Conservation (phyloP, 1,140 invertebrate species). For the Drepana arcuata region DNA sequence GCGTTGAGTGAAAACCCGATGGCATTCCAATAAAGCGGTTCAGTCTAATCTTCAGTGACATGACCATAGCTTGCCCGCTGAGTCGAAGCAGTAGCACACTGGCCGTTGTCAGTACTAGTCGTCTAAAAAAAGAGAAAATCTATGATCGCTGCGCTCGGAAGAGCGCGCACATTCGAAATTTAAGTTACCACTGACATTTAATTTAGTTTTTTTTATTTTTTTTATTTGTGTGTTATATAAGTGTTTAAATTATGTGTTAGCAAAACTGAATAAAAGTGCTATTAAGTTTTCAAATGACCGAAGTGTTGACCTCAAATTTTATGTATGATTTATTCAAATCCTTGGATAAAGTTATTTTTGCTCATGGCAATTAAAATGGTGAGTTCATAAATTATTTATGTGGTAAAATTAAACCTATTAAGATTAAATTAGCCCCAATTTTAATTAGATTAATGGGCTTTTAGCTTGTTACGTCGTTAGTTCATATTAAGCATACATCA, state of each 20-base stretch:
- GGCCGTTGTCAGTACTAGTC: constrained; percentile 21
- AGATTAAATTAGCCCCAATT: too few relatives aligned
- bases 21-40: constrained; percentile 20
- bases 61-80: constrained; percentile 1
- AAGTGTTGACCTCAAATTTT: constrained; percentile 53
- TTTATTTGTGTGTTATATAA: not conserved
- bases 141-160: not conserved
- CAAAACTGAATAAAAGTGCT: constrained; percentile 30
- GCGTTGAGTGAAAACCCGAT: constrained; percentile 19
- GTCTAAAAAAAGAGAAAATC: constrained; percentile 5
- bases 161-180: not conserved
- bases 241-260: constrained; percentile 11
- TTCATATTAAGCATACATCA: too few relatives aligned
- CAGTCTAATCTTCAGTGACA: constrained; percentile 7
- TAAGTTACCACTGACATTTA: not conserved
- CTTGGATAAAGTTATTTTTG: constrained; percentile 63
- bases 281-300: constrained; percentile 47
- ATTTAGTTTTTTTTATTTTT: not conserved
- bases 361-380: constrained; percentile 66
- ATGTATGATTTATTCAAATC: constrained; percentile 69
- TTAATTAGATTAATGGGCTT: too few relatives aligned
- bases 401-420: too few relatives aligned
- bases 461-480: too few relatives aligned
- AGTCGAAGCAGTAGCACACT: constrained; percentile 23
- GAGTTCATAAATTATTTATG: constrained; percentile 26